A percentile compares a stretch with the other conserved stretches of the same genome.
phyloP scores from a whole-genome alignment of 2,888 invertebrate genomes.

The Drosophila nigritarsus region DNA sequence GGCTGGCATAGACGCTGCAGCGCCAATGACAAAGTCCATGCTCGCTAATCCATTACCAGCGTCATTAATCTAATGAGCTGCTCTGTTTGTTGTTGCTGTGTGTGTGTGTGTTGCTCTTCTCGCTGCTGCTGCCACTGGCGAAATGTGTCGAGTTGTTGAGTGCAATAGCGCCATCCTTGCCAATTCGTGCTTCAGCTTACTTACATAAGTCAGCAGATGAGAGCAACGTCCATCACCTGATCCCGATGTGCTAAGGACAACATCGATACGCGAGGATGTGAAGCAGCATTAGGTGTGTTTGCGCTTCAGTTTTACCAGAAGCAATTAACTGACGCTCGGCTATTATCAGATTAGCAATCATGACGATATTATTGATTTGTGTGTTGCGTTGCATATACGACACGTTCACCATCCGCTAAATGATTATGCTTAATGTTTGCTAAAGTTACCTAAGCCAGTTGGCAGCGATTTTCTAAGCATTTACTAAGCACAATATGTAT shows the following conservation, averaged over 20 bases:
- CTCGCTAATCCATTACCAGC: constrained; percentile 78
- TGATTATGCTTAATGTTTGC: constrained; percentile 2
- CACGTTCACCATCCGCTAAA: constrained; percentile 20
- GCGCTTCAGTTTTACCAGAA: constrained; percentile 18
- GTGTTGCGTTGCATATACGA: constrained; percentile 45
- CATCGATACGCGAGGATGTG: constrained; percentile 37
- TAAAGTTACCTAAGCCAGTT: background rate
- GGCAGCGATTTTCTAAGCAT: background rate
- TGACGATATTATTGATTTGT: constrained; percentile 34
- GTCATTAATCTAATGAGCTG: constrained; percentile 81
- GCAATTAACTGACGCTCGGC: constrained; percentile 52
- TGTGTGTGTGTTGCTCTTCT: constrained; percentile 17
- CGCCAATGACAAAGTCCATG: constrained; percentile 63
- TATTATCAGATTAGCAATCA: constrained; percentile 39
- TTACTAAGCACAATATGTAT: constrained; percentile 17
- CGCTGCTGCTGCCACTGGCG: constrained; percentile 38
- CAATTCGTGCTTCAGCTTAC: constrained; percentile 55
- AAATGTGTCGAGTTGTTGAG: constrained; percentile 51
- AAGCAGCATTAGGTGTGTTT: background rate
- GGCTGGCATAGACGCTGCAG: constrained; percentile 59
- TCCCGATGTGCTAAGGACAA: constrained; percentile 55
- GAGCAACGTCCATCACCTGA: constrained; percentile 63
- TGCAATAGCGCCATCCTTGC: constrained; percentile 27
- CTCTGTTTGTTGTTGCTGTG: constrained; percentile 41
- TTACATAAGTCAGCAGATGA: constrained; percentile 61